Evolutionary conservation across 2,113 vertebrate species (phyloP).

Genomic region (Oreocharis arfaki): DNA sequence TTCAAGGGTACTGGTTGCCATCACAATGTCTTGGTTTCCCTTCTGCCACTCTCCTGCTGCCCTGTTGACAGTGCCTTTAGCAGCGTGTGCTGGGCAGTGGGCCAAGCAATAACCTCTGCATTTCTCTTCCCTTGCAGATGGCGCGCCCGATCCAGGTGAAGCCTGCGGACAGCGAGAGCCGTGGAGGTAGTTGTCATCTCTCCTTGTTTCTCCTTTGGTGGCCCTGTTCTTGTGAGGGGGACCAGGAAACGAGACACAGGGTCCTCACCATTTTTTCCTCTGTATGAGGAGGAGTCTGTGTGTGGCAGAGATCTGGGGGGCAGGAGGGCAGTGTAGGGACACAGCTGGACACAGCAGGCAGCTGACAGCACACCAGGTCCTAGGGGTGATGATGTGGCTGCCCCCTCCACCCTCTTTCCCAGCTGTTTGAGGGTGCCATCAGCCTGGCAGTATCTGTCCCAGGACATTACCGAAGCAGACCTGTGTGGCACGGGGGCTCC

Average conservation of each 20-base stretch:
- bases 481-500: background rate
- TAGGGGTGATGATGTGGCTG: background rate
- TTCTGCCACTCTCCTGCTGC: background rate
- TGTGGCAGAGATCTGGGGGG: background rate
- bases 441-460: background rate
- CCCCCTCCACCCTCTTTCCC: background rate
- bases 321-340: background rate
- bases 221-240: background rate
- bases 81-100: background rate
- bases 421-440: background rate
- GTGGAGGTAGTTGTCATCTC: conserved; percentile 88
- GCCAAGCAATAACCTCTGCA: conserved; percentile 2
- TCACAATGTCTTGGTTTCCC: background rate
- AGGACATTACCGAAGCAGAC: background rate
- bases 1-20: background rate
- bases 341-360: background rate
- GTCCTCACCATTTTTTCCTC: background rate
- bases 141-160: conserved; percentile 83
- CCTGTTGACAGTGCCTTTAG: background rate
- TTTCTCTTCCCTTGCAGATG: conserved; percentile 71
- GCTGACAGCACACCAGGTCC: background rate
- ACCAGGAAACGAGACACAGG: background rate
- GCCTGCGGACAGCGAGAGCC: conserved; percentile 95
- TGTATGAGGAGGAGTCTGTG: background rate
- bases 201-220: conserved; percentile 39